phyloP scores from a whole-genome alignment of 2,888 invertebrate genomes.

The Caenorhabditis wallacei region DNA sequence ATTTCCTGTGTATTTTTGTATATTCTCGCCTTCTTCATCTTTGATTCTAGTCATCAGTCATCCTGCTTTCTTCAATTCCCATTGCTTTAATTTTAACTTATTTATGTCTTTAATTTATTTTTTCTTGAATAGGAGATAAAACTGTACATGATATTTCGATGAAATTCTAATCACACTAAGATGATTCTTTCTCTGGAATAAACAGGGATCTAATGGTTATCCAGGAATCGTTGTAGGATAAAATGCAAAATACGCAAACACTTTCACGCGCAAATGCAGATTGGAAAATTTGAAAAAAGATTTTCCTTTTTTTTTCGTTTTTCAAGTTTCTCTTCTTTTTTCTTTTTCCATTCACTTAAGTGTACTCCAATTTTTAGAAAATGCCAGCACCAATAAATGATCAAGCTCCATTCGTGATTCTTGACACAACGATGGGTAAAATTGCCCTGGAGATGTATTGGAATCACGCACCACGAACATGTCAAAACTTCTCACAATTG shows the following conservation, averaged over 20 bases:
- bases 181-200: too few species aligned
- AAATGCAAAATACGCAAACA: conserved; percentile 13
- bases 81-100: background rate
- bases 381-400: conserved; percentile 58
- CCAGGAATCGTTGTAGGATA: too few species aligned
- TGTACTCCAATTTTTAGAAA: conserved; percentile 7
- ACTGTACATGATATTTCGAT: too few species aligned
- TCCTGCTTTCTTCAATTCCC: background rate
- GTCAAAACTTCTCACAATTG: conserved; percentile 97
- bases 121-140: background rate
- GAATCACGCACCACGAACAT: conserved; percentile 98
- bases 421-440: conserved; percentile 89
- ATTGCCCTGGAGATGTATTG: conserved; percentile 95
- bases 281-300: conserved; percentile 5
- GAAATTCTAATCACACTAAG: too few species aligned
- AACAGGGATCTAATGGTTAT: too few species aligned
- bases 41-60: background rate
- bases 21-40: background rate
- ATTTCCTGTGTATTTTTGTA: background rate
- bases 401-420: conserved; percentile 68
- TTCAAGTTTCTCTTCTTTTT: background rate
- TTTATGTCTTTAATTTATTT: background rate
- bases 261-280: conserved; percentile 22
- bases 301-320: background rate
- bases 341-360: conserved; percentile 10